A percentile compares a stretch with the other conserved stretches of the same genome.
Evolutionary conservation across 2,888 invertebrate genomes (phyloP).

Genomic region (Mesorhabditis sp.): DNA sequence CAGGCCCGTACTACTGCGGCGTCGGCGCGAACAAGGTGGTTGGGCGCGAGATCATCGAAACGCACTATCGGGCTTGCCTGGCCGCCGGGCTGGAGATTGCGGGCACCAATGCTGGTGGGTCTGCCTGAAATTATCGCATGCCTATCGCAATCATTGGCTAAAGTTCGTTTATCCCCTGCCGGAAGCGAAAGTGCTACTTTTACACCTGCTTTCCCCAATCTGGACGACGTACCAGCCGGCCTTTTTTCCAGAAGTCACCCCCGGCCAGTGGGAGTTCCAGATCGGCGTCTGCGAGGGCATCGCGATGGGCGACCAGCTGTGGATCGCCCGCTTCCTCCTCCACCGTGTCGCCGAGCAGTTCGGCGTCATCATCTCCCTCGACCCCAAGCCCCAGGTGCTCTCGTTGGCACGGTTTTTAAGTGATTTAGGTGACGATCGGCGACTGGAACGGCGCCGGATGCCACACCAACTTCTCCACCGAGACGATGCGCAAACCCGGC

Average conservation of each 20-base stretch:
- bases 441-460: slow-evolving; percentile 96
- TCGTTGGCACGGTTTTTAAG: neutral
- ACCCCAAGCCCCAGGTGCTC: slow-evolving; percentile 61
- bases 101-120: slow-evolving; percentile 88
- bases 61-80: slow-evolving; percentile 88
- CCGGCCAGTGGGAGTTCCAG: slow-evolving; percentile 57
- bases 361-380: slow-evolving; percentile 61
- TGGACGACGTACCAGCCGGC: slow-evolving; percentile 24
- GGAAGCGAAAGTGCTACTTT: neutral
- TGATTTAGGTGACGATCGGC: slow-evolving; percentile 33
- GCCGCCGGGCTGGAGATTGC: slow-evolving; percentile 87
- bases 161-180: too few species aligned
- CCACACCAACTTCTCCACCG: slow-evolving; percentile 92
- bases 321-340: slow-evolving; percentile 63
- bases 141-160: too few species aligned
- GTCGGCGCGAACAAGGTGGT: slow-evolving; percentile 76
- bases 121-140: neutral
- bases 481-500: slow-evolving; percentile 81
- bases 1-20: slow-evolving; percentile 90
- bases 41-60: slow-evolving; percentile 90
- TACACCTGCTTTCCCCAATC: slow-evolving; percentile 8
- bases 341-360: slow-evolving; percentile 64
- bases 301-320: slow-evolving; percentile 63
- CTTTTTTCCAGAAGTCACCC: slow-evolving; percentile 31
- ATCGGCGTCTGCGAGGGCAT: slow-evolving; percentile 64